Percentiles rank a stretch among this genome's conserved stretches.
phyloP scores from a whole-genome alignment of 2,797 vertebrate genomes.

The Manis crassicaudata region DNA sequence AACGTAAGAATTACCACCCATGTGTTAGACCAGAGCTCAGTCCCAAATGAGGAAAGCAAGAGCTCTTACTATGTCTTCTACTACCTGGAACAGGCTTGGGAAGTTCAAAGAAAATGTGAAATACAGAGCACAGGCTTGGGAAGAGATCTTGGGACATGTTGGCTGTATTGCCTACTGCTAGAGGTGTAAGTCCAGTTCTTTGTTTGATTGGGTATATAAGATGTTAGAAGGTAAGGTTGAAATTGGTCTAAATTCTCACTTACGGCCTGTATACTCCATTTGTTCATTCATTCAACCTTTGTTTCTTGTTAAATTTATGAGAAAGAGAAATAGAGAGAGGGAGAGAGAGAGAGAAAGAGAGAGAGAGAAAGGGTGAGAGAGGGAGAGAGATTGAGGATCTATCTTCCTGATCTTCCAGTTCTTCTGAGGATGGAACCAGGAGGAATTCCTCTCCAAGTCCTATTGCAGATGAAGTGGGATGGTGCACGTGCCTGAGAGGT shows the following conservation, averaged over 20 bases:
- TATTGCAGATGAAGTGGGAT: neutral
- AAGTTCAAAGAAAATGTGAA: neutral
- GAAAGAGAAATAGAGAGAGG: neutral
- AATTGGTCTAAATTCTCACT: neutral
- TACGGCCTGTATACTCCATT: neutral
- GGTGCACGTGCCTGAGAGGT: neutral
- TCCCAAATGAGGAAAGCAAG: neutral
- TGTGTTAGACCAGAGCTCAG: neutral
- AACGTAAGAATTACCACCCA: neutral
- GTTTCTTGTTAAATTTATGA: neutral
- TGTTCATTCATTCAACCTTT: neutral
- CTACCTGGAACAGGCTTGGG: neutral
- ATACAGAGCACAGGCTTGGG: neutral
- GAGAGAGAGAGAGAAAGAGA: neutral
- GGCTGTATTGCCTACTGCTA: neutral
- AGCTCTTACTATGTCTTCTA: neutral
- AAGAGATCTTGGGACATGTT: neutral
- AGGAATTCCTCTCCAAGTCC: neutral
- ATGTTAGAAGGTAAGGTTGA: neutral
- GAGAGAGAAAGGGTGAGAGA: no score
- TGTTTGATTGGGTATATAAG: neutral
- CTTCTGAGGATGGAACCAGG: neutral
- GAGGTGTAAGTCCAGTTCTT: neutral
- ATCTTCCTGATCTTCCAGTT: neutral
- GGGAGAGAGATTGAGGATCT: neutral